Evolutionary conservation across 2,797 vertebrate species (phyloP), one percentile per base, ranked within the genome.

Genomic region (Emys orbicularis): DNA sequence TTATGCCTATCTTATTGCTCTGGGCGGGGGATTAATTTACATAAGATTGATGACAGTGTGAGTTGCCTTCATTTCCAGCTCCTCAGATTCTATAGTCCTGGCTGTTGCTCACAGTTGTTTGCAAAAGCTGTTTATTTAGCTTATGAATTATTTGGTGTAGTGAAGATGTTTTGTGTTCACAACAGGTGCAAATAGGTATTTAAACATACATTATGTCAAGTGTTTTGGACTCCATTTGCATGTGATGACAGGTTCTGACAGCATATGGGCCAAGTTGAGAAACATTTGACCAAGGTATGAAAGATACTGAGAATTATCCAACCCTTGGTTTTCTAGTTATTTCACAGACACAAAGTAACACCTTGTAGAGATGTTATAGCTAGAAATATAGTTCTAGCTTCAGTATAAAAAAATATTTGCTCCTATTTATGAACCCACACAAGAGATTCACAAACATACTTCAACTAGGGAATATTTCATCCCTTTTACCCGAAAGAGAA

Each of bases 111-210:
- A 27, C 54, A 88, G 80, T 54, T 87, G 84, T 79, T n/a, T 31
- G 79, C 65, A 94, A 88, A 93, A 94, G 11, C 31, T 94, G n/a
- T 90, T 95, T 92, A 86, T 90, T 95, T 90, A 94, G 84, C 41
- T 76, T 57, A 90, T 6, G 12, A 90, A 89, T 92, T 91, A 86
- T 29, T 52, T 95, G 84, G n/a, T 90, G 84, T 83, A 91, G 82
- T 77, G 90, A 88, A 87, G 72, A 92, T 83, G 79, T 92, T 96
- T 96, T 96, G 79, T 93, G 94, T 96, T 86, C 92, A 94, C 87
- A 95, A 94, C 94, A 97, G 94, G 96, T 97, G 94, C 81, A 96
- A 93, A 94, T 83, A 95, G 83, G 84, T 90, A 94, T 96, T 97
- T 96, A 90, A 95, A 95, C 95, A 77, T 94, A 89, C 89, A 94